A percentile compares a stretch with the other conserved stretches of the same genome.
phyloP scores from a whole-genome alignment of 23 tunicate species.

The Halocynthia aurantium region DNA sequence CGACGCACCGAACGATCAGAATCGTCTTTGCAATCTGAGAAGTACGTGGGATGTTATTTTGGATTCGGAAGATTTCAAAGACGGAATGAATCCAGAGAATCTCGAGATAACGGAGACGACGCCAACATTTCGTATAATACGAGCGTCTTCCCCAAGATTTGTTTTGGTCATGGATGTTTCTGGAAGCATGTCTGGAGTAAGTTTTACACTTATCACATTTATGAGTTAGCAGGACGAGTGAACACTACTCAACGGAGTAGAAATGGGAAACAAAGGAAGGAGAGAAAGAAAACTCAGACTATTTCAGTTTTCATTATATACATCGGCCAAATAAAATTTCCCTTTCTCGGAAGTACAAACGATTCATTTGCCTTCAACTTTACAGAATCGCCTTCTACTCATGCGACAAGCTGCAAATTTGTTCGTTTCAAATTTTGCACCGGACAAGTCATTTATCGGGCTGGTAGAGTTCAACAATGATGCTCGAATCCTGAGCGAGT shows the following conservation, averaged over 20 bases:
- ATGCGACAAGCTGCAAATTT: constrained; percentile 31
- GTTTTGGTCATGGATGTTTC: constrained; percentile 50
- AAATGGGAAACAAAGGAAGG: no score
- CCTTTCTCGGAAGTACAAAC: no score
- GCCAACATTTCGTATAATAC: constrained; percentile 21
- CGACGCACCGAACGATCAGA: constrained; percentile 36
- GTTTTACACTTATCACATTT: no score
- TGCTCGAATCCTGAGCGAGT: neutral
- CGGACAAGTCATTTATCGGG: constrained; percentile 17
- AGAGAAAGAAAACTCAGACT: no score
- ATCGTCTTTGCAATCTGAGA: constrained; percentile 22
- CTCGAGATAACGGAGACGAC: neutral
- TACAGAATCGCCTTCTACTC: constrained; percentile 17
- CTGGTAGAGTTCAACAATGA: constrained; percentile 25
- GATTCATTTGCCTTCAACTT: neutral
- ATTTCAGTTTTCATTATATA: no score
- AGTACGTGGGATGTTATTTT: constrained; percentile 48
- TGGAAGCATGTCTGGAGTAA: constrained; percentile 32
- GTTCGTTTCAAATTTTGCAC: constrained; percentile 23
- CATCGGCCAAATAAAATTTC: no score
- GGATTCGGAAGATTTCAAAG: constrained; percentile 29
- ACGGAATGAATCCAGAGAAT: constrained; percentile 6
- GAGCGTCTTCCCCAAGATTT: constrained; percentile 8
- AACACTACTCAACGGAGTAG: no score
- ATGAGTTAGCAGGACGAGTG: no score